Evolutionary conservation across 2,888 invertebrate species (phyloP).

Genomic region (Charanyca ferruginea): DNA sequence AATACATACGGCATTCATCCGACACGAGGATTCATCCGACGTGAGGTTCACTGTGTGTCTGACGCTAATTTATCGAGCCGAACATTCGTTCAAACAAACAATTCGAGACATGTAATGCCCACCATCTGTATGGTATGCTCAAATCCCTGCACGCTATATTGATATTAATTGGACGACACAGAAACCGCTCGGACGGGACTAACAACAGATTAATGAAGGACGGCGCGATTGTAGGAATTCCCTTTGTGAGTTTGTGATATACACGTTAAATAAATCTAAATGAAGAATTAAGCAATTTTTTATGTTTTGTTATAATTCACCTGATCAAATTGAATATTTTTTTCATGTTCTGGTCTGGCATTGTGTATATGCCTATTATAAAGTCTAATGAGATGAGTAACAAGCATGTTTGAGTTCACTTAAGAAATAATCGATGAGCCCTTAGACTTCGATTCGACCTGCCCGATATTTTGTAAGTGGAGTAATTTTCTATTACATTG

Average conservation of each 20-base stretch:
- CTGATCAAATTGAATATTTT: conserved; percentile 49
- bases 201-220: conserved; percentile 82
- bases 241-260: conserved; percentile 79
- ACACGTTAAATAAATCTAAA: conserved; percentile 77
- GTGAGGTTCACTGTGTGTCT: conserved; percentile 49
- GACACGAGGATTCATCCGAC: conserved; percentile 49
- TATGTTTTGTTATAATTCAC: conserved; percentile 35
- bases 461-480: conserved; percentile 43
- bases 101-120: conserved; percentile 58
- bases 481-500: conserved; percentile 48
- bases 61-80: conserved; percentile 66
- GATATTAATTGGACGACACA: conserved; percentile 85
- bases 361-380: conserved; percentile 22
- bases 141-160: conserved; percentile 78
- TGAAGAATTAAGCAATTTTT: conserved; percentile 57
- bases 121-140: conserved; percentile 69
- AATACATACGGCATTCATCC: conserved; percentile 57
- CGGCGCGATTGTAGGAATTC: conserved; percentile 78
- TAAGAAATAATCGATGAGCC: conserved; percentile 38
- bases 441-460: conserved; percentile 11
- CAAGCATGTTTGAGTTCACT: conserved; percentile 21
- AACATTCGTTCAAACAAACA: conserved; percentile 59
- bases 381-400: conserved; percentile 50
- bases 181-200: conserved; percentile 74
- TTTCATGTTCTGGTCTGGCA: conserved; percentile 15